These are phyloP conservation scores for Zaprionus camerounensis DNA, from an alignment of 1,140 invertebrate species.

Conservation along the genomic window DNA sequence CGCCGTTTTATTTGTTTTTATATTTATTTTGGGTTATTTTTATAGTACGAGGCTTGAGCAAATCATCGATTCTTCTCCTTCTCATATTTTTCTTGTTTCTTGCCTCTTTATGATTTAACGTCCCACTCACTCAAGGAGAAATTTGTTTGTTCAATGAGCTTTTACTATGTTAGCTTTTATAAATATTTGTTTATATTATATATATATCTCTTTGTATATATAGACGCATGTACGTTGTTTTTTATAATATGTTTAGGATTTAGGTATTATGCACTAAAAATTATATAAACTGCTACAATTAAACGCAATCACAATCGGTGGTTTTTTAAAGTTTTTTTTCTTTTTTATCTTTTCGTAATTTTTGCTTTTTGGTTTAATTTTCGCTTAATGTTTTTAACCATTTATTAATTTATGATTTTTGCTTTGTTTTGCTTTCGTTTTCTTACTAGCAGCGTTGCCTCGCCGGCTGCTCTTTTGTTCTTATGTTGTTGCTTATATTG, in stretches of 20 bases:
- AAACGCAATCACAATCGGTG: slow-evolving; percentile 84
- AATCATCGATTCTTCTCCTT: slow-evolving; percentile 13
- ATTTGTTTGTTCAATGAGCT: slow-evolving; percentile 45
- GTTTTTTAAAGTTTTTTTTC: slow-evolving; percentile 76
- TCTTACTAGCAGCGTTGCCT: slow-evolving; percentile 37
- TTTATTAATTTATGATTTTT: slow-evolving; percentile 24
- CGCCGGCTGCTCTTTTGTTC: slow-evolving; percentile 42
- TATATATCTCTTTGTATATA: slow-evolving; percentile 40
- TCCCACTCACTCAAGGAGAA: background rate
- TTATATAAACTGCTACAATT: slow-evolving; percentile 82
- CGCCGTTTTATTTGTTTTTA: slow-evolving; percentile 26
- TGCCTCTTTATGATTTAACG: slow-evolving; percentile 20
- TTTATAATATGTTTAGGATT: slow-evolving; percentile 52
- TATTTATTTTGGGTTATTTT: slow-evolving; percentile 14
- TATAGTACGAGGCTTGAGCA: slow-evolving; percentile 45
- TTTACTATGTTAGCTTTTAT: slow-evolving; percentile 44
- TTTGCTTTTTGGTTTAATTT: slow-evolving; percentile 67
- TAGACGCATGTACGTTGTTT: slow-evolving; percentile 11
- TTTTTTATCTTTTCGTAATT: slow-evolving; percentile 50
- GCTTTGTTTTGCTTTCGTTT: slow-evolving; percentile 27
- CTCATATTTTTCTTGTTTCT: background rate
- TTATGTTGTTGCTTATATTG: slow-evolving; percentile 61
- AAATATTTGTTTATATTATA: slow-evolving; percentile 43
- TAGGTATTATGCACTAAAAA: slow-evolving; percentile 73
- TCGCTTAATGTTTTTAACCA: slow-evolving; percentile 41